Percentiles rank a stretch among this genome's conserved stretches.
These are phyloP conservation scores for Apteryx mantelli DNA, from an alignment of 2,113 vertebrate genomes.

Conservation along the genomic window DNA sequence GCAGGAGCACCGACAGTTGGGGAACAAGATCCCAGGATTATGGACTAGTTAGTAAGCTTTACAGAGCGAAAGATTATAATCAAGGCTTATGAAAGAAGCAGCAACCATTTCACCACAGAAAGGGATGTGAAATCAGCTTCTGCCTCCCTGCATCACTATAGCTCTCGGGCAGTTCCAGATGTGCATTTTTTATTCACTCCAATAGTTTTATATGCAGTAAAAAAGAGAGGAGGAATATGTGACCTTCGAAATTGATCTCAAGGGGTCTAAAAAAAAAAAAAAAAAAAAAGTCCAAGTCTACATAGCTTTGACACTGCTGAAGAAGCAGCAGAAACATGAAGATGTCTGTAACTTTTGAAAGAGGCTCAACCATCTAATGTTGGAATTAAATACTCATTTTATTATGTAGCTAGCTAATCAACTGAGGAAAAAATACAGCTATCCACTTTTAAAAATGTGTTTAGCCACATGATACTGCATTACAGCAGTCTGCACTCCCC, in stretches of 20 bases:
- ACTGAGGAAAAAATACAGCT: not conserved
- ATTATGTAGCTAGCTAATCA: not conserved
- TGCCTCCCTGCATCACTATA: not conserved
- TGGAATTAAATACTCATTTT: not conserved
- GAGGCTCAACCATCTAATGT: not conserved
- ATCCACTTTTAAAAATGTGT: not conserved
- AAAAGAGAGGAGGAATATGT: constrained; percentile 13
- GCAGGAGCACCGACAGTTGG: not conserved
- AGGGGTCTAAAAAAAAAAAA: not conserved
- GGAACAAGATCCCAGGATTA: not conserved
- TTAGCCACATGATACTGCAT: not conserved
- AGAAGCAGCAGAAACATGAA: not conserved
- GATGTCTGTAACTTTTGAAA: not conserved
- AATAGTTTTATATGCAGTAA: constrained; percentile 16
- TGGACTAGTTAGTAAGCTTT: not conserved
- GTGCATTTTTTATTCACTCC: constrained; percentile 38
- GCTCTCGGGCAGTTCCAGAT: not conserved
- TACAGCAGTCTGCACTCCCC: not conserved
- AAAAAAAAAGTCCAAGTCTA: not conserved
- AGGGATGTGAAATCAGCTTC: constrained; percentile 9
- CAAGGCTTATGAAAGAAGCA: not conserved
- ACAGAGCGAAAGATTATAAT: not conserved
- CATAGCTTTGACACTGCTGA: not conserved
- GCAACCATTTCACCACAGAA: not conserved
- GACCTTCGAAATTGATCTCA: constrained; percentile 37